Evolutionary conservation across 2,797 vertebrate species (phyloP).

Genomic region (Macroramphosus scolopax): DNA sequence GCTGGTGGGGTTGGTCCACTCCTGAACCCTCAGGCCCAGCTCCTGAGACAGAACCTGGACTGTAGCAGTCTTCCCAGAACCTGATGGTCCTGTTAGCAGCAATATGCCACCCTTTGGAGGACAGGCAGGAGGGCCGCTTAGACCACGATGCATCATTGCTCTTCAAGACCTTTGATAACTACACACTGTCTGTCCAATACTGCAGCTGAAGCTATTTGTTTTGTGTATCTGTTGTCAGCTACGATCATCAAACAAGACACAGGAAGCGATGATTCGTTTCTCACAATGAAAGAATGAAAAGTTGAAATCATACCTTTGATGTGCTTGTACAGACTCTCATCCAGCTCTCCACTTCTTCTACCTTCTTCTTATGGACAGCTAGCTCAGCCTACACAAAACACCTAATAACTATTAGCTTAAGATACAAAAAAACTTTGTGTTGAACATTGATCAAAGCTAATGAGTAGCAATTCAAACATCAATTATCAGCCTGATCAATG

Average conservation of each 20-base stretch:
- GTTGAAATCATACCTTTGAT: conserved; percentile 53
- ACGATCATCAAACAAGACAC: too few relatives aligned
- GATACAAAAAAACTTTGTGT: too few relatives aligned
- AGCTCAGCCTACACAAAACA: conserved; percentile 84
- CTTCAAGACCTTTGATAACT: neutral
- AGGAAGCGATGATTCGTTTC: neutral
- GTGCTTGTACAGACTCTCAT: conserved; percentile 74
- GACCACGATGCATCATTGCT: too few relatives aligned
- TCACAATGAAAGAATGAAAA: neutral
- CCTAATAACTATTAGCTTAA: too few relatives aligned
- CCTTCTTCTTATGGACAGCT: conserved; percentile 95
- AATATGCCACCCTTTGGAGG: conserved; percentile 81
- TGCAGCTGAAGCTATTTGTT: too few relatives aligned
- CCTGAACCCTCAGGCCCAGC: conserved; percentile 83
- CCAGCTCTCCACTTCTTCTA: conserved; percentile 94
- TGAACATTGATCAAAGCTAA: too few relatives aligned
- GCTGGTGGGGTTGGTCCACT: conserved; percentile 89
- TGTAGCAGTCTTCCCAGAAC: conserved; percentile 92
- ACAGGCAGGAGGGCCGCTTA: conserved; percentile 15
- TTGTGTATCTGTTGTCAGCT: too few relatives aligned
- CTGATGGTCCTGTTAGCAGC: conserved; percentile 89
- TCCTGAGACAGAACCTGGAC: conserved; percentile 83
- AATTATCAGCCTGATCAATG: too few relatives aligned
- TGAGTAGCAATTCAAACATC: too few relatives aligned
- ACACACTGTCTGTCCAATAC: too few relatives aligned